Percentiles rank a stretch among this genome's conserved stretches.
Conservation (phyloP, 1,140 invertebrate species). For the Reticulitermes speratus region DNA sequence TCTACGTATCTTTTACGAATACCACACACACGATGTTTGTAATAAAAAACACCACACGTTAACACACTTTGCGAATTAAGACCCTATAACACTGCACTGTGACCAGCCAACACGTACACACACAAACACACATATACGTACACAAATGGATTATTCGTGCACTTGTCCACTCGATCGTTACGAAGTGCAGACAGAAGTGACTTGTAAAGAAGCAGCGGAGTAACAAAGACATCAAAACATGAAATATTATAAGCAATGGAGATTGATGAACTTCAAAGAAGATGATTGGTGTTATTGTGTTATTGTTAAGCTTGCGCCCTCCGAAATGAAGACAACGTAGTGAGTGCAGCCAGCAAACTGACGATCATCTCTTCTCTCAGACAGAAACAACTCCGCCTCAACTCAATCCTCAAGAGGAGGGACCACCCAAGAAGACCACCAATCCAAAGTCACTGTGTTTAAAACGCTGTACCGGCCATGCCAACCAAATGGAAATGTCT, state of each 20-base stretch:
- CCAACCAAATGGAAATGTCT: conserved; percentile 18
- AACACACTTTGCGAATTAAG: not conserved
- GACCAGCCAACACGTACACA: not conserved
- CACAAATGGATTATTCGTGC: not conserved
- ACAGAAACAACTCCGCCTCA: not conserved
- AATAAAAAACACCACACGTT: not conserved
- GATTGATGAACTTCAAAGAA: not conserved
- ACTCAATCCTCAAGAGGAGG: conserved; percentile 12
- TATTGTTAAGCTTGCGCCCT: not conserved
- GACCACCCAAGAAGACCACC: conserved; percentile 16
- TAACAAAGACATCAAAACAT: not conserved
- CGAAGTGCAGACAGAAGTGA: not conserved
- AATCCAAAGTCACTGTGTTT: conserved; percentile 6
- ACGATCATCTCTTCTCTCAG: not conserved
- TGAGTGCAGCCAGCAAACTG: not conserved
- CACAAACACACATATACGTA: not conserved
- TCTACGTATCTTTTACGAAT: not conserved
- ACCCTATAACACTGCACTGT: not conserved
- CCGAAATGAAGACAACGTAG: not conserved
- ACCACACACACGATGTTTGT: not conserved
- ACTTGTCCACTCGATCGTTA: not conserved
- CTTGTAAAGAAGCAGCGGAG: not conserved
- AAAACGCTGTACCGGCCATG: conserved; percentile 15
- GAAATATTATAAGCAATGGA: not conserved
- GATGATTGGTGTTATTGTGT: not conserved